Evolutionary conservation across 1,140 invertebrate genomes (phyloP).

Genomic region (Condylostylus longicornis): DNA sequence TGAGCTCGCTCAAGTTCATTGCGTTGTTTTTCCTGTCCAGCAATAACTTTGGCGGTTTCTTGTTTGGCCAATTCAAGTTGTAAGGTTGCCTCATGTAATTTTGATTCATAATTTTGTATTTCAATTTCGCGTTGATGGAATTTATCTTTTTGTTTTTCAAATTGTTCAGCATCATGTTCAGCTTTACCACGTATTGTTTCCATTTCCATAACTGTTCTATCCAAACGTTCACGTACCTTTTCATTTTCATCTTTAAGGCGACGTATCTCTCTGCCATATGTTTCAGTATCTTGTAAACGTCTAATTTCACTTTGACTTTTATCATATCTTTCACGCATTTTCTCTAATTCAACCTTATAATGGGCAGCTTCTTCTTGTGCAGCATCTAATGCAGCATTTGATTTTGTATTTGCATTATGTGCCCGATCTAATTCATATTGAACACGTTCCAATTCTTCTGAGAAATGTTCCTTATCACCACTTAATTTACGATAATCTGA

Average conservation of each 20-base stretch:
- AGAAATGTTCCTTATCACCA: conserved; percentile 71
- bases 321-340: conserved; percentile 80
- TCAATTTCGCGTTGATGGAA: conserved; percentile 58
- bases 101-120: conserved; percentile 57
- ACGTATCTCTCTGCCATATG: conserved; percentile 52
- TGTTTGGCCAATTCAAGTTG: conserved; percentile 63
- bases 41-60: conserved; percentile 56
- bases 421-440: conserved; percentile 71
- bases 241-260: conserved; percentile 69
- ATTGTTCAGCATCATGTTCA: conserved; percentile 73
- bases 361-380: conserved; percentile 75
- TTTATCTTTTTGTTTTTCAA: conserved; percentile 58
- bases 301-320: conserved; percentile 65
- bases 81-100: conserved; percentile 60
- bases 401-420: conserved; percentile 67
- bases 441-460: conserved; percentile 68
- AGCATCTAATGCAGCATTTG: conserved; percentile 68
- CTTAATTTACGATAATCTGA: conserved; percentile 66
- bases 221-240: conserved; percentile 62
- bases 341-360: conserved; percentile 74
- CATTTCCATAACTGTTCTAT: conserved; percentile 63
- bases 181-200: conserved; percentile 71
- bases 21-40: conserved; percentile 59
- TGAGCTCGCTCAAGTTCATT: conserved; percentile 60
- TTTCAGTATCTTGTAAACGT: conserved; percentile 56